Conservation (phyloP, 2,888 invertebrate species). For the Volucella bombylans region DNA sequence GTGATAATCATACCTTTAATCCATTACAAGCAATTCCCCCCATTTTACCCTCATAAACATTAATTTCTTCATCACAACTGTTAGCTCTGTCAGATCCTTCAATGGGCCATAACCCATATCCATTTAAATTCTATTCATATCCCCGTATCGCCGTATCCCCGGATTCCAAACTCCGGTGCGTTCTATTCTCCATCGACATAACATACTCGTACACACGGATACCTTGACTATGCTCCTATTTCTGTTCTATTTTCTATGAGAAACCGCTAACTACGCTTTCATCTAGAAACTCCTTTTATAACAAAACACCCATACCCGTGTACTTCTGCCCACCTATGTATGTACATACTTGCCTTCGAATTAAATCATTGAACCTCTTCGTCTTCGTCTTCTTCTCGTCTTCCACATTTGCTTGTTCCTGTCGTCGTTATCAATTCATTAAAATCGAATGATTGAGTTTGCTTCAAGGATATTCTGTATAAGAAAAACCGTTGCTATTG, state of each 20-base stretch:
- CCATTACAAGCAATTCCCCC: conserved; percentile 30
- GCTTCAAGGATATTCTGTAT: background rate
- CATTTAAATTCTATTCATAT: conserved; percentile 49
- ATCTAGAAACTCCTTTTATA: conserved; percentile 37
- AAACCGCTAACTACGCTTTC: conserved; percentile 44
- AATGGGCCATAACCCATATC: conserved; percentile 24
- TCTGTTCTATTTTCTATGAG: background rate
- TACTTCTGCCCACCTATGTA: too few relatives aligned
- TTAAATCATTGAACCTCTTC: conserved; percentile 57
- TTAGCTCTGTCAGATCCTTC: background rate
- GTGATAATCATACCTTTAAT: conserved; percentile 32
- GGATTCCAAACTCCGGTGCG: too few relatives aligned
- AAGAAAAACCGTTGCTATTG: conserved; percentile 3
- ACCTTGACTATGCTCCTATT: background rate
- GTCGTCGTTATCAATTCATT: conserved; percentile 48
- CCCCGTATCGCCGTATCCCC: background rate
- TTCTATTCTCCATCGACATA: too few relatives aligned
- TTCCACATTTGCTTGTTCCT: too few relatives aligned
- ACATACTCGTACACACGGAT: too few relatives aligned
- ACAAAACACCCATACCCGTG: background rate
- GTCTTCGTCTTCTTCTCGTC: too few relatives aligned
- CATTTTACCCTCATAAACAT: conserved; percentile 24
- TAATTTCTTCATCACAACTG: background rate
- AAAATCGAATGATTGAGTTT: conserved; percentile 57
- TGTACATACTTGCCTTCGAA: conserved; percentile 4